These are phyloP conservation scores for Addax nasomaculatus DNA, from an alignment of 2,113 vertebrate species.

Conservation along the genomic window DNA sequence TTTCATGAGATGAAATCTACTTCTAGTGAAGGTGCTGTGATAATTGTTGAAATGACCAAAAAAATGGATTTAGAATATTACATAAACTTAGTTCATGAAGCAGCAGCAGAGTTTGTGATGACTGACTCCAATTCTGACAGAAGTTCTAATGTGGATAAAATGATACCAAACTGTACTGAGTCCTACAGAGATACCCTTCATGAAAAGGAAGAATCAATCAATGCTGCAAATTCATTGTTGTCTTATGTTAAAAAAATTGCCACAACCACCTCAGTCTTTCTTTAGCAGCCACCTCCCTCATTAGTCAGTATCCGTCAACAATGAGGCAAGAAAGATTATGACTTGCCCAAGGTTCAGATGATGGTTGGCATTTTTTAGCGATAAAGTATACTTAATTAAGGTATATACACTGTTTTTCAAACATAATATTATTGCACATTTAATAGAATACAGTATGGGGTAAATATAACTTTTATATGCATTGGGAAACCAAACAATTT, in stretches of 20 bases:
- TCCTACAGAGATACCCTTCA: background rate
- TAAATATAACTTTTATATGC: background rate
- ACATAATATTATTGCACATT: background rate
- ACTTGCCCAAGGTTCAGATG: background rate
- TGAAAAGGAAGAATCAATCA: background rate
- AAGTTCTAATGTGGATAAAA: background rate
- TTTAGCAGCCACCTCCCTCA: background rate
- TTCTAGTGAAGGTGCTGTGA: background rate
- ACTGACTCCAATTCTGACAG: background rate
- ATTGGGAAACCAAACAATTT: background rate
- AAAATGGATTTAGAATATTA: background rate
- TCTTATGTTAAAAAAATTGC: background rate
- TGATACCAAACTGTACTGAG: background rate
- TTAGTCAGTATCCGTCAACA: background rate
- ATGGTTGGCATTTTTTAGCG: background rate
- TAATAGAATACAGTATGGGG: background rate
- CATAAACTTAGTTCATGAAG: background rate
- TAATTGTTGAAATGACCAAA: background rate
- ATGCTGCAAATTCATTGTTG: background rate
- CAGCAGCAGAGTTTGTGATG: background rate
- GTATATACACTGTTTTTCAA: background rate
- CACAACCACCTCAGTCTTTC: background rate
- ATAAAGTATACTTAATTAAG: background rate
- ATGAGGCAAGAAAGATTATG: background rate
- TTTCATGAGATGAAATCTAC: background rate